Conservation (phyloP, 2,797 vertebrate species). For the Rhynchonycteris naso region DNA sequence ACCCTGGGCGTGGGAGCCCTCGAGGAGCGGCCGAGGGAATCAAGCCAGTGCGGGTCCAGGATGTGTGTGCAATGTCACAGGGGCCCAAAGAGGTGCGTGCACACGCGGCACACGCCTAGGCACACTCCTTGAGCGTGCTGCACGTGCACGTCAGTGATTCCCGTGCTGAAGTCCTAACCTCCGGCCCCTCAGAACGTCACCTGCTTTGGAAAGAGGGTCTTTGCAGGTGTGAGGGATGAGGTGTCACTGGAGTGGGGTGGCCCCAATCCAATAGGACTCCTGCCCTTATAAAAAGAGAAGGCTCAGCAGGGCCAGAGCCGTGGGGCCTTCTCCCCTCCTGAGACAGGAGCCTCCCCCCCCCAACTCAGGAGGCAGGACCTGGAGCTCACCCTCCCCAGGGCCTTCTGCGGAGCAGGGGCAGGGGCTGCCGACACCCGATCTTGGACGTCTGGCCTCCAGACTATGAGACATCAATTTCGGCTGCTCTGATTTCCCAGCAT, state of each 20-base stretch:
- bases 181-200: background rate
- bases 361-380: background rate
- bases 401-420: background rate
- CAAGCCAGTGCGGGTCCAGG: accelerated
- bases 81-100: accelerated
- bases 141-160: accelerated
- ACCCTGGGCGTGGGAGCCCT: accelerated
- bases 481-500: accelerated
- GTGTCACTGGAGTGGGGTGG: too few relatives aligned
- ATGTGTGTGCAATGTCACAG: accelerated
- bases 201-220: background rate
- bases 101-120: accelerated
- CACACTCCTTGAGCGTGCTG: accelerated
- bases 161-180: too few relatives aligned
- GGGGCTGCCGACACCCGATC: background rate
- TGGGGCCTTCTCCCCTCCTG: too few relatives aligned
- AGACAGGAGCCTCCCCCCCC: background rate
- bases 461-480: background rate
- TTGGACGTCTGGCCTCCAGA: background rate
- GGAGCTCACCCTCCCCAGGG: too few relatives aligned
- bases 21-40: accelerated
- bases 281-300: too few relatives aligned
- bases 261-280: accelerated
- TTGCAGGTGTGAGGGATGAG: too few relatives aligned
- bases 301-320: accelerated